phyloP scores from a whole-genome alignment of 2,888 invertebrate species.

The Junonia oenone region DNA sequence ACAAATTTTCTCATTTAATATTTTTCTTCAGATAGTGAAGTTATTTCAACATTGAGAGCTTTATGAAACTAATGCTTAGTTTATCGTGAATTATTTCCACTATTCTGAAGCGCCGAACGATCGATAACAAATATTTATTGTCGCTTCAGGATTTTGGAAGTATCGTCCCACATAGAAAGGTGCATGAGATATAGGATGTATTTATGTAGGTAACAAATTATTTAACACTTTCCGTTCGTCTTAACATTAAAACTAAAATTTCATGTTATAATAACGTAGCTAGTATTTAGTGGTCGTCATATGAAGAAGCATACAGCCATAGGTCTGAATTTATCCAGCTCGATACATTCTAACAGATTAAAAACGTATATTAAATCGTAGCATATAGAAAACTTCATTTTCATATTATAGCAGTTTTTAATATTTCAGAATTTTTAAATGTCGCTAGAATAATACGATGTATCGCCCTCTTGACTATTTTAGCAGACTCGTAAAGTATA shows the following conservation, averaged over 20 bases:
- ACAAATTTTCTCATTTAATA: conserved; percentile 39
- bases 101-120: conserved; percentile 20
- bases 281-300: neutral
- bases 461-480: neutral
- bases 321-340: neutral
- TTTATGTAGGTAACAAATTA: conserved; percentile 12
- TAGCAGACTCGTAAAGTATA: neutral
- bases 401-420: conserved; percentile 15
- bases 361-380: neutral
- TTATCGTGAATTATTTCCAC: conserved; percentile 14
- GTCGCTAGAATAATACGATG: neutral
- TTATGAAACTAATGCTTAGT: conserved; percentile 40
- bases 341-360: neutral
- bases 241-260: conserved; percentile 8
- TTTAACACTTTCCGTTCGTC: conserved; percentile 7
- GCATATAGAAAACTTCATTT: neutral
- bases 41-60: conserved; percentile 46
- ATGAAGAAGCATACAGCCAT: neutral
- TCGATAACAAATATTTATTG: conserved; percentile 19
- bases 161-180: conserved; percentile 31
- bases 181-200: conserved; percentile 48
- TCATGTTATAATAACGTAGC: conserved; percentile 3
- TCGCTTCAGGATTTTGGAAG: conserved; percentile 36
- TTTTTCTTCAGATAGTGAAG: conserved; percentile 41
- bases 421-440: conserved; percentile 1